Conservation (phyloP, 2,797 vertebrate genomes). For the Dermochelys coriacea region DNA sequence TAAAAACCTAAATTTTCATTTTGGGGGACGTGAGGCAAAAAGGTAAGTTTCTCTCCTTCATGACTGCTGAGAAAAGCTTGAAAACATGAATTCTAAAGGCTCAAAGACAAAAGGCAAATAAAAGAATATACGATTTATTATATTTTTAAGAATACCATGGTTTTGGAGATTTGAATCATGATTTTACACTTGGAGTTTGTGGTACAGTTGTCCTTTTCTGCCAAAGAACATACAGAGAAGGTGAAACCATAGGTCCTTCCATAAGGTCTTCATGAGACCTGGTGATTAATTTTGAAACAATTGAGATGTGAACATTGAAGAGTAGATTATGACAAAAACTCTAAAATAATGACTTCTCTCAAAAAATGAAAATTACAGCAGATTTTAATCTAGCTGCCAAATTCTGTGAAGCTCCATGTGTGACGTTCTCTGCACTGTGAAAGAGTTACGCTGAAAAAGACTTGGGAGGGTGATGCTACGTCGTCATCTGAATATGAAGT, state of each 20-base stretch:
- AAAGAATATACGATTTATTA: not conserved
- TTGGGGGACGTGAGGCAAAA: too few relatives aligned
- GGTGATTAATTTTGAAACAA: not conserved
- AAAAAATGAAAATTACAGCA: not conserved
- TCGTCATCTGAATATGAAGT: too few relatives aligned
- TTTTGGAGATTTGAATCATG: not conserved
- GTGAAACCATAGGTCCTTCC: not conserved
- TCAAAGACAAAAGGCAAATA: not conserved
- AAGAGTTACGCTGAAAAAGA: not conserved
- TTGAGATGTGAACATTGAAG: not conserved
- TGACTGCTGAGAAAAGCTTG: not conserved
- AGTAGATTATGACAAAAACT: not conserved
- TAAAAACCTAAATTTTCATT: not conserved
- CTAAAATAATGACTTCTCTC: too few relatives aligned
- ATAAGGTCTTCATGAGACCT: not conserved
- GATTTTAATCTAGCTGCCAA: not conserved
- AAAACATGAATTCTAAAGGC: not conserved
- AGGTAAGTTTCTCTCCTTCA: not conserved
- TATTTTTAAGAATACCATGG: not conserved
- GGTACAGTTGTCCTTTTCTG: not conserved
- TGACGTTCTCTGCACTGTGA: not conserved
- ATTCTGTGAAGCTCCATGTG: not conserved
- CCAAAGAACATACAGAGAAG: not conserved
- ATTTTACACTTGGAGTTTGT: not conserved
- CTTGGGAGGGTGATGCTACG: too few relatives aligned